Evolutionary conservation across 1,140 invertebrate species (phyloP).

Genomic region (Drosophila subobscura): DNA sequence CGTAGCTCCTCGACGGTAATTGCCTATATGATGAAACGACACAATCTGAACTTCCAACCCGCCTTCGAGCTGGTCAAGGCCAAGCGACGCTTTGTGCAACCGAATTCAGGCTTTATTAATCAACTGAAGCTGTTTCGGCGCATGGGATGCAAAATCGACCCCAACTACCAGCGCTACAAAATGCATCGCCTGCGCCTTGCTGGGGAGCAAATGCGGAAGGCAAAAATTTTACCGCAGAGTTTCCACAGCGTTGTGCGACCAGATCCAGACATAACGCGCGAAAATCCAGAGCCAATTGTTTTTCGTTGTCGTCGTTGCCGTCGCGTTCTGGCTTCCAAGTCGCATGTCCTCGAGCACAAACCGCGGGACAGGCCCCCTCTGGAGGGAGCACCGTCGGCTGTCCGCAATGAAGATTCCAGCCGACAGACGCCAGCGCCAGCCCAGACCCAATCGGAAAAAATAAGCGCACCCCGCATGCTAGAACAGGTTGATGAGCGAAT

Average conservation of each 20-base stretch:
- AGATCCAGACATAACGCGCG: slow-evolving; percentile 90
- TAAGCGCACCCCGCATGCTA: slow-evolving; percentile 42
- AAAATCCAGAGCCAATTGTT: slow-evolving; percentile 91
- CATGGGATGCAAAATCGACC: slow-evolving; percentile 90
- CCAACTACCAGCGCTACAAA: slow-evolving; percentile 89
- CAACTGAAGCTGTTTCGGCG: slow-evolving; percentile 91
- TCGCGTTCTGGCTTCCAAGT: slow-evolving; percentile 90
- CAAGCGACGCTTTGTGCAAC: slow-evolving; percentile 87
- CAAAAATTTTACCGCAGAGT: slow-evolving; percentile 91
- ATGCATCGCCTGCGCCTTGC: slow-evolving; percentile 90
- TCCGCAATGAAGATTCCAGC: background rate
- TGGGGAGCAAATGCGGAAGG: slow-evolving; percentile 91
- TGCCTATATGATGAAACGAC: slow-evolving; percentile 93
- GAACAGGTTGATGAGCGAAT: slow-evolving; percentile 80
- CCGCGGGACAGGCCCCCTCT: slow-evolving; percentile 62
- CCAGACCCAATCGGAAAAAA: slow-evolving; percentile 1
- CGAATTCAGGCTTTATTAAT: slow-evolving; percentile 90
- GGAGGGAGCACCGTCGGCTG: background rate
- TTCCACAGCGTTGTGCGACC: slow-evolving; percentile 90
- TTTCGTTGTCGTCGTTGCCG: slow-evolving; percentile 92
- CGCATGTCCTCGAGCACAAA: slow-evolving; percentile 90
- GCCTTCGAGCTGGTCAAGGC: slow-evolving; percentile 88
- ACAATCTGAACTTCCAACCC: slow-evolving; percentile 88
- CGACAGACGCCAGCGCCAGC: slow-evolving; percentile 44
- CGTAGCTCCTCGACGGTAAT: slow-evolving; percentile 92